Evolutionary conservation across 2,113 vertebrate genomes (phyloP), one percentile per base, ranked within the genome.

Genomic region (Pangasianodon gigas): DNA sequence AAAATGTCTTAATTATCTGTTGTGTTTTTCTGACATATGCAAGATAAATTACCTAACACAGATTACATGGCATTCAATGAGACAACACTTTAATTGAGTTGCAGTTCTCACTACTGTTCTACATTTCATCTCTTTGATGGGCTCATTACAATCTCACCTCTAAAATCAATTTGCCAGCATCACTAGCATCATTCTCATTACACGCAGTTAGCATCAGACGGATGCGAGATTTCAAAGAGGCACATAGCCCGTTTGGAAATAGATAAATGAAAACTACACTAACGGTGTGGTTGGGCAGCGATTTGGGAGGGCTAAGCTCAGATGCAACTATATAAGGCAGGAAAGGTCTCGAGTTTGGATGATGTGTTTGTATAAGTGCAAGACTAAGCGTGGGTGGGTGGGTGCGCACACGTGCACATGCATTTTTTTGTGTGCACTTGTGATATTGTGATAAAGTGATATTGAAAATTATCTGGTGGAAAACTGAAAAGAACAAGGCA

Each of bases 1-100:
- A 93, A 89, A 93, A 90, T 51, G 37, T 89, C 91, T 92, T 94
- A 93, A 94, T 92, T 93, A 90, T 93, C 89, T 77, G 82, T 86
- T 90, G 81, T 14, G 46, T 32, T 85, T 67, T n/a, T 75, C 62
- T 41, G 77, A 65, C 79, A 86, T 67, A 94, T 90, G 92, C 91
- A 51, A 93, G 93, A 92, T 91, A 91, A 93, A 93, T 94, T 92
- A 92, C 88, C 84, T 93, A 92, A 83, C 90, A 74, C 85, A 93
- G 92, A 90, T 93, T 92, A 54, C 86, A 89, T 89, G 85, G 90
- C 91, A 93, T 83, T 88, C 32, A 51, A 67, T 91, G 88, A 89
- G 69, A 86, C 79, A 89, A 89, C 88, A 87, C 89, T 89, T 91
- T 91, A 62, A 87, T 88, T 52, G 80, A 87, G 79, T 51, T 71